Base-by-base conservation (phyloP, 2,113 vertebrate species). In the Mormyrus lacerda region DNA sequence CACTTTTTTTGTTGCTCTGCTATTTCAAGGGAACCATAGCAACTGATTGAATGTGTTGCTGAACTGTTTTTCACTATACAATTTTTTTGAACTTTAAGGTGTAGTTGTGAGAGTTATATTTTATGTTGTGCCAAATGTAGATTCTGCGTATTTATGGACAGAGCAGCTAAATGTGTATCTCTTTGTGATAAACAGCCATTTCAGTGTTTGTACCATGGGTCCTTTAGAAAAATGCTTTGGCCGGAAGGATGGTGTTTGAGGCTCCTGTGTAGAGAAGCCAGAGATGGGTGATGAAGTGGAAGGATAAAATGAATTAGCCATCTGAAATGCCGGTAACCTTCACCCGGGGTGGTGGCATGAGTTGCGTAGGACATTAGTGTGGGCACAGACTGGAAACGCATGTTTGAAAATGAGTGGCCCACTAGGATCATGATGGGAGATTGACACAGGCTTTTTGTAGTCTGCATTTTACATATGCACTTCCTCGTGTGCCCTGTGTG, bases 331-430 rank as follows among this genome's bases (percentile, higher is more conserved):
- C n/a, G 47, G 24, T 84, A 90, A 88, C 85, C 58, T 88, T 90
- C 88, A 27, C 42, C 11, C 27, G 39, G 8, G 50, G 89, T 87
- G 87, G 45, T 50, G 45, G 3, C 4, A 10, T 31, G 35, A 82
- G 58, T 17, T 87, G 83, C 83, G 88, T 89, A 13, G 51, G 83
- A 24, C 58, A 47, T 91, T 90, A 83, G 15, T 89, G 88, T 51
- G 85, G 35, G 65, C 83, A 89, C 89, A 83, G 76, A 79, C 87
- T 90, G 89, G 84, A 89, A 90, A 91, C 24, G 85, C 76, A 48
- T 89, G 69, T 90, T 58, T 87, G 69, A 79, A 31, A 45, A 47
- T 88, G 79, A n/a, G 31, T 87, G 42, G 7, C 61, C 61, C n/a
- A 4, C n/a, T 31, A 27, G n/a, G 61, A 27, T 65, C n/a, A 27